Percentiles rank a stretch among this genome's conserved stretches.
Evolutionary conservation across 2,113 vertebrate genomes (phyloP).

Genomic region (Caranx ignobilis): DNA sequence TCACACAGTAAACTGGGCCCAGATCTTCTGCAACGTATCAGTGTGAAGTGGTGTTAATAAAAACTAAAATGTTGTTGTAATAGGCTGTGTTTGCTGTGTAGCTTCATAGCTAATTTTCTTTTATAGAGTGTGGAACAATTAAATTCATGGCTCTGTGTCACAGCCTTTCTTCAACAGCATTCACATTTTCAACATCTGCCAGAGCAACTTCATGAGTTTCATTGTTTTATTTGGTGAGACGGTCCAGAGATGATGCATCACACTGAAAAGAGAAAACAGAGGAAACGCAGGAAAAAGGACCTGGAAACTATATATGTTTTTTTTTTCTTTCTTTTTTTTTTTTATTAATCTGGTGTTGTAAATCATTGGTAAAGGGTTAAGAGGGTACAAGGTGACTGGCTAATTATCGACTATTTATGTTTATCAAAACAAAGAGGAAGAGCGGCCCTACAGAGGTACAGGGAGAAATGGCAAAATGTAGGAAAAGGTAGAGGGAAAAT

Average conservation of each 20-base stretch:
- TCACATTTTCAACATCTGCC: constrained; percentile 7
- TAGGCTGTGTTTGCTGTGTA: background rate
- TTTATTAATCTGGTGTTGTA: no score
- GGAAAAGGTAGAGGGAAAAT: constrained; percentile 57
- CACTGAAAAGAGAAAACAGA: background rate
- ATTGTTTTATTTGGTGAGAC: constrained; percentile 21
- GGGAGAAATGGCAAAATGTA: constrained; percentile 40
- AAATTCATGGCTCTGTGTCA: background rate
- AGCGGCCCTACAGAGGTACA: constrained; percentile 30
- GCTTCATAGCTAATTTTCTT: constrained; percentile 6
- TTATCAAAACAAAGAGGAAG: background rate
- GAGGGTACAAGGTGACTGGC: no score
- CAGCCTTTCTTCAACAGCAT: background rate
- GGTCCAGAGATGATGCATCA: constrained; percentile 6
- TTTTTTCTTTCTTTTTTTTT: no score
- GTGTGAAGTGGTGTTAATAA: background rate
- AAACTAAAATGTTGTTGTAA: background rate
- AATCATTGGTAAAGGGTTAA: background rate
- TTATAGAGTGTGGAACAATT: constrained; percentile 2
- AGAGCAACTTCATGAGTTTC: constrained; percentile 26
- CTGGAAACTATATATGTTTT: background rate
- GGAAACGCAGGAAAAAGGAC: no score
- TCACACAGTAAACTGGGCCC: background rate
- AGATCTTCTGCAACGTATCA: background rate
- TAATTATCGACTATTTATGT: no score